Percentiles rank a stretch among this genome's conserved stretches.
These are phyloP conservation scores for Mantis religiosa DNA, from an alignment of 2,888 invertebrate genomes.

Conservation along the genomic window DNA sequence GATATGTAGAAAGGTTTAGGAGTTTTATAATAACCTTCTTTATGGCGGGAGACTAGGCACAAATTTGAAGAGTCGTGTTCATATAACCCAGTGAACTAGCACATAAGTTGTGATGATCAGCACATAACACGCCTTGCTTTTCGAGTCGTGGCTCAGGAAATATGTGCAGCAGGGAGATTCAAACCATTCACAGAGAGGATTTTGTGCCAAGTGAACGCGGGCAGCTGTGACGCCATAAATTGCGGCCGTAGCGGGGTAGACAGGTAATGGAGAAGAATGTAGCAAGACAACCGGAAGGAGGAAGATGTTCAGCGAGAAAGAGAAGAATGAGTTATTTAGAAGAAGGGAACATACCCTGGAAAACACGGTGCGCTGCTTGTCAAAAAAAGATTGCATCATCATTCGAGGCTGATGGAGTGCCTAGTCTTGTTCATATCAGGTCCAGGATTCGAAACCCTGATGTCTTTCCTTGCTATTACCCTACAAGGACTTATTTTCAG, in stretches of 20 bases:
- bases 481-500: no score
- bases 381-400: neutral
- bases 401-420: neutral
- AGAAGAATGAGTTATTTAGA: neutral
- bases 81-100: neutral
- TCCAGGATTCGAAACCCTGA: neutral
- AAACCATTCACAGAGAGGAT: slow-evolving; percentile 23
- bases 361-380: neutral
- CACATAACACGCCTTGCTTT: neutral
- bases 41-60: neutral
- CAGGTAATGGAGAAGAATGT: slow-evolving; percentile 29
- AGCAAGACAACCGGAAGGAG: neutral
- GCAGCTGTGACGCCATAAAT: slow-evolving; percentile 27
- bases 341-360: neutral
- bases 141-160: slow-evolving; percentile 2
- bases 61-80: neutral
- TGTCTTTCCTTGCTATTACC: no score
- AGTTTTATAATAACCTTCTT: no score
- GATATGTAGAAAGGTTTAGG: no score
- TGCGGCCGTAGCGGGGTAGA: slow-evolving; percentile 21
- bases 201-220: slow-evolving; percentile 24
- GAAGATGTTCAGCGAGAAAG: neutral
- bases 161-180: neutral
- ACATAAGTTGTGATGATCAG: neutral
- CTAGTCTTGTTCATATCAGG: neutral